These are phyloP conservation scores for Sphecodes monilicornis DNA, from an alignment of 2,888 invertebrate species.

Conservation along the genomic window DNA sequence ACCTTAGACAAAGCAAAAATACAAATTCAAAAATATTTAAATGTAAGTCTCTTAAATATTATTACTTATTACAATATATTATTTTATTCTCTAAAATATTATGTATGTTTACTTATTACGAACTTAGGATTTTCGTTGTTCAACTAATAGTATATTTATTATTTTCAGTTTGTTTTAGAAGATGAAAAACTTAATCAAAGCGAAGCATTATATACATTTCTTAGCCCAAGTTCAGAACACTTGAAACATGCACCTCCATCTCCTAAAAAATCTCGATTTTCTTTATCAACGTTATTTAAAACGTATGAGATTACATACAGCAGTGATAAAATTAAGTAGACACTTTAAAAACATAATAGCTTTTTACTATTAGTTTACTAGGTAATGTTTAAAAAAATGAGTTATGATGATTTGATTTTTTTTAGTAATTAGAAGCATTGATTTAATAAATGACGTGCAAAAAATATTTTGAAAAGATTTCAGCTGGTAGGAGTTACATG, in stretches of 20 bases:
- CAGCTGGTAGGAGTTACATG: too few species aligned
- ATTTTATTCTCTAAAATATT: constrained; percentile 1
- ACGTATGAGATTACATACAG: constrained; percentile 83
- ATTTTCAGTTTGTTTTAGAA: constrained; percentile 91
- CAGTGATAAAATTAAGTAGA: background rate
- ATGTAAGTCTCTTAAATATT: constrained; percentile 86
- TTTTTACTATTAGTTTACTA: too few species aligned
- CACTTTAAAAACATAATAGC: too few species aligned
- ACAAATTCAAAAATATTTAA: constrained; percentile 94
- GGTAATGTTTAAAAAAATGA: too few species aligned
- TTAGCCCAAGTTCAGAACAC: constrained; percentile 96
- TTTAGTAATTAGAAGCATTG: too few species aligned
- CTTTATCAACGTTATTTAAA: constrained; percentile 94
- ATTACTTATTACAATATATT: background rate
- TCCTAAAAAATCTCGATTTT: constrained; percentile 95
- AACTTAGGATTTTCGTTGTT: background rate
- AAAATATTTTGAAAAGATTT: too few species aligned
- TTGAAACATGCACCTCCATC: constrained; percentile 91
- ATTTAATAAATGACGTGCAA: too few species aligned
- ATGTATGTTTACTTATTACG: background rate
- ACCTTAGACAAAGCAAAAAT: constrained; percentile 93
- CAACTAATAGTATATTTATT: constrained; percentile 14
- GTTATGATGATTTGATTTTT: too few species aligned
- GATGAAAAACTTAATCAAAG: constrained; percentile 95
- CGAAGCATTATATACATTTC: constrained; percentile 95